Conservation (phyloP, 2,113 vertebrate species). For the Acanthisitta chloris region DNA sequence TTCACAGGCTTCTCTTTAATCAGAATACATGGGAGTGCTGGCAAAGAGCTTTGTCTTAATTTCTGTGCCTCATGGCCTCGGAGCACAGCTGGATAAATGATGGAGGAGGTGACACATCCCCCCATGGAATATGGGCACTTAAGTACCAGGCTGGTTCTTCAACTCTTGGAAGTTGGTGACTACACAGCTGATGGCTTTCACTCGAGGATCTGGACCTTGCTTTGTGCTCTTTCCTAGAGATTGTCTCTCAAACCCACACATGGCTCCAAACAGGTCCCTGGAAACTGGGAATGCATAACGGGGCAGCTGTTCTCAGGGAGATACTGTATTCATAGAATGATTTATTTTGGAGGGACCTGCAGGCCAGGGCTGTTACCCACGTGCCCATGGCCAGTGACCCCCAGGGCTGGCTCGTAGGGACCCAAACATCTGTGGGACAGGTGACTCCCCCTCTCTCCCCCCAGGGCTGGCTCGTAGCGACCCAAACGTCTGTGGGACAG, state of each 20-base stretch:
- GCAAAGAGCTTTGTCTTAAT: background rate
- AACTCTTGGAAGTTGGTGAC: background rate
- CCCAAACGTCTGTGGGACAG: too few species aligned
- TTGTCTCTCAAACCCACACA: background rate
- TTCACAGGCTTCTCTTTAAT: background rate
- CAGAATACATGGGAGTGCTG: background rate
- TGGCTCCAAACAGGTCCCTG: accelerated
- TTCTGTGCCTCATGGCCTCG: background rate
- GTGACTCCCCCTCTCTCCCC: too few species aligned
- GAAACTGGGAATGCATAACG: accelerated
- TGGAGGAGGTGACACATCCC: accelerated
- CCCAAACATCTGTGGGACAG: too few species aligned
- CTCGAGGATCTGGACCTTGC: background rate
- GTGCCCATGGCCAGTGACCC: background rate
- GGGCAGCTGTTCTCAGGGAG: background rate
- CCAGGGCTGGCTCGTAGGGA: background rate
- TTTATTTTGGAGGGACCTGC: background rate
- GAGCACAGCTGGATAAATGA: background rate
- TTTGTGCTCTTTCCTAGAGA: background rate
- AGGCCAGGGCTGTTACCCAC: too few species aligned
- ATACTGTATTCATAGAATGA: accelerated
- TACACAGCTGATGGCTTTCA: background rate
- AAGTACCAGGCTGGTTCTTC: background rate
- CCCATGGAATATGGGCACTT: background rate
- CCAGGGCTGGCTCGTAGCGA: too few species aligned